phyloP scores from a whole-genome alignment of 2,888 invertebrate genomes.

The Papilio demoleus region DNA sequence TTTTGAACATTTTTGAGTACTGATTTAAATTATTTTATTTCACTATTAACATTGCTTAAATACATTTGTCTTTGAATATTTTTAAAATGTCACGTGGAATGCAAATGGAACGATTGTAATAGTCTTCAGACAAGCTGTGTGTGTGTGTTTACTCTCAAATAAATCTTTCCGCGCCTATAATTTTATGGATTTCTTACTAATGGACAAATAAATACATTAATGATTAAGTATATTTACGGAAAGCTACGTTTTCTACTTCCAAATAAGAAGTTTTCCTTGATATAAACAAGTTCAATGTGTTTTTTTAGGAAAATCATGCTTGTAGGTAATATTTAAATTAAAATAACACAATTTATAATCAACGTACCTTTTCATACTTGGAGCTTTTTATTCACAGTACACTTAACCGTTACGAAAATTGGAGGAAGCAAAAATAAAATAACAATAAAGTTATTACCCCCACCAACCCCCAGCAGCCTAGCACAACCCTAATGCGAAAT shows the following conservation, averaged over 20 bases:
- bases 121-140: too few relatives aligned
- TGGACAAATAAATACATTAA: too few relatives aligned
- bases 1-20: too few relatives aligned
- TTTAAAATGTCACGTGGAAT: too few relatives aligned
- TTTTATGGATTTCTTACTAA: too few relatives aligned
- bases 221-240: not conserved
- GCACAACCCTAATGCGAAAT: not conserved
- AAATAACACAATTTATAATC: not conserved
- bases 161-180: too few relatives aligned
- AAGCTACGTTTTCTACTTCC: not conserved
- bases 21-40: too few relatives aligned
- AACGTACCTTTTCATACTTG: slow-evolving; percentile 9
- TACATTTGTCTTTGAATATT: too few relatives aligned
- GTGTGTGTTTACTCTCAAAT: too few relatives aligned
- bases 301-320: not conserved
- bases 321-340: not conserved
- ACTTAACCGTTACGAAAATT: not conserved
- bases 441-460: not conserved
- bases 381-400: not conserved
- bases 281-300: not conserved
- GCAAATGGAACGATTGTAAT: too few relatives aligned
- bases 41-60: too few relatives aligned
- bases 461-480: not conserved
- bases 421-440: not conserved
- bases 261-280: not conserved